Conservation (phyloP, 1,140 invertebrate species). For the Drosophila athabasca region DNA sequence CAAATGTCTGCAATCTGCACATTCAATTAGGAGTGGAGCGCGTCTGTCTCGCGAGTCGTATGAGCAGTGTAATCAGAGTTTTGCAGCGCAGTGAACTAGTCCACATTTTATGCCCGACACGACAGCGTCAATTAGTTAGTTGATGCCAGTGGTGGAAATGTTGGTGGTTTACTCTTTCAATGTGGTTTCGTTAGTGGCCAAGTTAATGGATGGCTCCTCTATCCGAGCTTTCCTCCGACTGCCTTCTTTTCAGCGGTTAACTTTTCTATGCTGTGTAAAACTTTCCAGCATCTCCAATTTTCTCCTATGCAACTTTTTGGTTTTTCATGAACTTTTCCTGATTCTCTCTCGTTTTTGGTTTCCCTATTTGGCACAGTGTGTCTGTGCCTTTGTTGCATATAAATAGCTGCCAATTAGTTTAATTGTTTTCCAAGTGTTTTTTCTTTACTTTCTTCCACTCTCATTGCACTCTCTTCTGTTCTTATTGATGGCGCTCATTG, state of each 20-base stretch:
- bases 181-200: conserved; percentile 73
- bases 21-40: not conserved
- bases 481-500: conserved; percentile 56
- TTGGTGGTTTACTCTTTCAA: conserved; percentile 44
- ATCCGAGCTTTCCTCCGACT: not conserved
- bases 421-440: conserved; percentile 55
- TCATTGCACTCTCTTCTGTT: not conserved
- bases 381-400: conserved; percentile 52
- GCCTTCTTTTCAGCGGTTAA: conserved; percentile 54
- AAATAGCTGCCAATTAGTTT: conserved; percentile 79
- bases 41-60: conserved; percentile 9
- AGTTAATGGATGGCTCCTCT: conserved; percentile 56
- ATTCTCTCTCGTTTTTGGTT: too few species aligned
- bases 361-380: too few species aligned
- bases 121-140: conserved; percentile 44
- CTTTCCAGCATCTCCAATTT: conserved; percentile 67
- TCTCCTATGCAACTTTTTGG: conserved; percentile 53
- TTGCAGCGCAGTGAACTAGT: conserved; percentile 14
- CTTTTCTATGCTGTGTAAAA: conserved; percentile 53
- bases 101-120: conserved; percentile 15
- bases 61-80: conserved; percentile 24
- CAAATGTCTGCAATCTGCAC: not conserved
- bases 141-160: not conserved
- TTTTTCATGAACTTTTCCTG: conserved; percentile 2
- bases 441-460: not conserved